Evolutionary conservation across 2,888 invertebrate species (phyloP).

Genomic region (Rotaria magnacalcarata): DNA sequence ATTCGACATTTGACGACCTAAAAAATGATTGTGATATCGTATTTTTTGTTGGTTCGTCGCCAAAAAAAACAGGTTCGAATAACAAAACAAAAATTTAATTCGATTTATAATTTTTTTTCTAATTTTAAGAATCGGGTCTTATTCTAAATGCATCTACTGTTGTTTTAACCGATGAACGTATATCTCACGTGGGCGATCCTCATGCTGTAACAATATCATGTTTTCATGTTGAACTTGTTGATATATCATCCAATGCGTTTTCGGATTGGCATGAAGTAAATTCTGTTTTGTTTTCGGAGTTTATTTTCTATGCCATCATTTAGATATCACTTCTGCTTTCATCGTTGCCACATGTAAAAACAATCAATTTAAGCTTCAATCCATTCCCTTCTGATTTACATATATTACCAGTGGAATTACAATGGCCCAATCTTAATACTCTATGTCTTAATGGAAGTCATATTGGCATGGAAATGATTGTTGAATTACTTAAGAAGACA

Average conservation of each 20-base stretch:
- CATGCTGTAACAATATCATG: background rate
- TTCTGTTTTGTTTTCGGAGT: background rate
- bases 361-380: conserved; percentile 30
- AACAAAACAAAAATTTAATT: background rate
- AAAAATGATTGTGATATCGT: conserved; percentile 31
- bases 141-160: conserved; percentile 9
- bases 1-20: conserved; percentile 2
- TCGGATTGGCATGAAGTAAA: conserved; percentile 42
- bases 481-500: conserved; percentile 13
- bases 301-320: background rate
- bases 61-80: conserved; percentile 14
- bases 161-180: conserved; percentile 22
- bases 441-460: conserved; percentile 29
- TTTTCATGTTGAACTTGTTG: conserved; percentile 10
- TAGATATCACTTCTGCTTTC: conserved; percentile 10
- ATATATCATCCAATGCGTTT: conserved; percentile 39
- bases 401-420: background rate
- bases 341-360: conserved; percentile 29
- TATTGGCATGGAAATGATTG: conserved; percentile 15
- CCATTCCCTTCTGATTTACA: background rate
- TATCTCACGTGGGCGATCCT: conserved; percentile 28
- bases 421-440: conserved; percentile 30
- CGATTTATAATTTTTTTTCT: background rate
- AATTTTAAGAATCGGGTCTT: background rate
- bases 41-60: conserved; percentile 25